These are phyloP conservation scores for Cheilosia urbana DNA, from an alignment of 2,888 invertebrate genomes.

Conservation along the genomic window DNA sequence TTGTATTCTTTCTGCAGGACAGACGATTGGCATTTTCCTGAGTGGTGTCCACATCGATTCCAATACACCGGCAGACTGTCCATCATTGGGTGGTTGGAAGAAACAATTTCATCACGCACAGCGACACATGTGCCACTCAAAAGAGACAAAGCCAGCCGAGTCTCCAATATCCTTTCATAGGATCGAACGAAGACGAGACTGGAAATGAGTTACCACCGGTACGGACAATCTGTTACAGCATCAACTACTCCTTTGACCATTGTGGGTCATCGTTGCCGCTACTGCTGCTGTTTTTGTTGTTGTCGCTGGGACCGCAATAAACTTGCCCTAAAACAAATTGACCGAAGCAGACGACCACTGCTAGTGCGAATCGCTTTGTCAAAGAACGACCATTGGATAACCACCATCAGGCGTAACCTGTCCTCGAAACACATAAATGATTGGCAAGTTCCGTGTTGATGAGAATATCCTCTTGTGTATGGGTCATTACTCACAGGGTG, in stretches of 20 bases:
- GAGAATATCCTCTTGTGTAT: conserved; percentile 66
- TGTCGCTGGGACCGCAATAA: conserved; percentile 63
- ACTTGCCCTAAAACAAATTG: conserved; percentile 61
- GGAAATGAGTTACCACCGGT: conserved; percentile 71
- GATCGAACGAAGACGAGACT: conserved; percentile 58
- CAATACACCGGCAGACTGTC: conserved; percentile 44
- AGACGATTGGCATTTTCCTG: conserved; percentile 60
- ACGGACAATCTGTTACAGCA: conserved; percentile 59
- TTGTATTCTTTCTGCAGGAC: conserved; percentile 47
- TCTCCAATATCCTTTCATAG: conserved; percentile 62
- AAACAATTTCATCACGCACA: conserved; percentile 51
- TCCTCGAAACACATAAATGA: conserved; percentile 64
- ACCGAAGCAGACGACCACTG: conserved; percentile 54
- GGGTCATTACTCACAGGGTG: conserved; percentile 66
- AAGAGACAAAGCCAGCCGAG: conserved; percentile 23
- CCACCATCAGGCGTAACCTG: conserved; percentile 48
- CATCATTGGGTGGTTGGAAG: conserved; percentile 35
- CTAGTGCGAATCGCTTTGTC: conserved; percentile 34
- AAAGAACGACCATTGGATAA: not conserved
- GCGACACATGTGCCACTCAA: not conserved
- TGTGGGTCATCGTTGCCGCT: conserved; percentile 40
- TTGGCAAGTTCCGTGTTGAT: conserved; percentile 62
- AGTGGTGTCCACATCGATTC: conserved; percentile 24
- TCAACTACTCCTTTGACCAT: conserved; percentile 45
- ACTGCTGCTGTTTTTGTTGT: conserved; percentile 15